Conservation (phyloP, 2,888 invertebrate species). For the Bombyx huttoni region DNA sequence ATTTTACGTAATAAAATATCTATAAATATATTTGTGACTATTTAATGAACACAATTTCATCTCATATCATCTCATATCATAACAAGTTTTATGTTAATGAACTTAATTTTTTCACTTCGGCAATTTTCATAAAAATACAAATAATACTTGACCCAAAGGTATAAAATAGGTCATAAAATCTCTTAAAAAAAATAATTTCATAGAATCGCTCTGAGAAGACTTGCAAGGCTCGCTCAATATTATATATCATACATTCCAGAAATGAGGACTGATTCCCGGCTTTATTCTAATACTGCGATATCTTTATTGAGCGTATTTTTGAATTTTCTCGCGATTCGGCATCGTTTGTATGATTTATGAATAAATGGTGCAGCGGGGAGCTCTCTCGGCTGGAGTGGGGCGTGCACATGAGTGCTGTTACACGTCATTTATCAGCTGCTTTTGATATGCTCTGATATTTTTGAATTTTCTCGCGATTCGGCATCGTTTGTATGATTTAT, state of each 20-base stretch:
- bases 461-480: slow-evolving; percentile 32
- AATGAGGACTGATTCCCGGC: slow-evolving; percentile 12
- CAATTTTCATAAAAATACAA: too few relatives aligned
- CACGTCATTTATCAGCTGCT: slow-evolving; percentile 30
- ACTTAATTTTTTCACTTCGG: too few relatives aligned
- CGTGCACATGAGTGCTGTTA: slow-evolving; percentile 7
- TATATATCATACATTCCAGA: slow-evolving; percentile 8
- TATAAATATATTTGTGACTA: too few relatives aligned
- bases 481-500: slow-evolving; percentile 36
- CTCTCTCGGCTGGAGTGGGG: neutral
- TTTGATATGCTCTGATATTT: slow-evolving; percentile 31
- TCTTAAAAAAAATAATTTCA: too few relatives aligned
- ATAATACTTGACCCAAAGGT: too few relatives aligned
- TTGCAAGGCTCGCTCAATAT: neutral
- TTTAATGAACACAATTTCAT: too few relatives aligned
- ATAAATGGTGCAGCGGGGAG: slow-evolving; percentile 5
- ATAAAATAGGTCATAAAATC: too few relatives aligned
- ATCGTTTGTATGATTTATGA: slow-evolving; percentile 38
- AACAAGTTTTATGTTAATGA: too few relatives aligned
- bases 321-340: slow-evolving; percentile 30
- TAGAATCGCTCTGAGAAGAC: neutral
- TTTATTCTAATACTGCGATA: slow-evolving; percentile 20
- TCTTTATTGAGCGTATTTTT: slow-evolving; percentile 42
- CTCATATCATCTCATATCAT: too few relatives aligned
- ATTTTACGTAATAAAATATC: too few relatives aligned